phyloP scores from a whole-genome alignment of 2,113 vertebrate species.

The Tamias sibiricus region DNA sequence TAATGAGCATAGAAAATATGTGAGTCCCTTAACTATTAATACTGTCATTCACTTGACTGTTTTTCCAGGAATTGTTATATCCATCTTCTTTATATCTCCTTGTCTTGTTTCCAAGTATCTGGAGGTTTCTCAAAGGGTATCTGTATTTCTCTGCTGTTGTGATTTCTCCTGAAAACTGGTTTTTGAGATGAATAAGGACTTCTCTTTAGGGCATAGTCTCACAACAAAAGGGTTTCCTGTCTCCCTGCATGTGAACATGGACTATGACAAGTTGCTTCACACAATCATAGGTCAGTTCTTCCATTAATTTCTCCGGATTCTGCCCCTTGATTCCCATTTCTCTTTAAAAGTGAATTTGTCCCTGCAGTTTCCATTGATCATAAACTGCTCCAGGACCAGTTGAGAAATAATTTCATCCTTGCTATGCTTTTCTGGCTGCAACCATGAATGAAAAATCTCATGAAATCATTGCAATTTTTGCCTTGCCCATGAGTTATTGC shows the following conservation, averaged over 20 bases:
- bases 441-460: neutral
- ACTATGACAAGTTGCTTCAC: constrained; percentile 14
- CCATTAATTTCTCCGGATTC: constrained; percentile 53
- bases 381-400: constrained; percentile 20
- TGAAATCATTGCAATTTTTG: constrained; percentile 5
- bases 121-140: neutral
- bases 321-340: constrained; percentile 49
- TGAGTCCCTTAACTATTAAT: neutral
- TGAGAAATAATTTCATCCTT: constrained; percentile 30
- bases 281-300: neutral
- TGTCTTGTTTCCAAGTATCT: neutral
- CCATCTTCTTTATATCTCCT: neutral
- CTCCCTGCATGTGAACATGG: constrained; percentile 38
- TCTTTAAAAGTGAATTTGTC: neutral
- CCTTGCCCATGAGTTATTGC: neutral
- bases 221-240: constrained; percentile 54
- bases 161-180: neutral
- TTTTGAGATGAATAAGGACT: constrained; percentile 30
- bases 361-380: neutral
- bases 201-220: constrained; percentile 64
- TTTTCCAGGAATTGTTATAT: neutral
- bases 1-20: neutral
- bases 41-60: neutral
- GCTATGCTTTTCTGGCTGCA: constrained; percentile 56
- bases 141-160: neutral